Percentiles rank a stretch among this genome's conserved stretches.
phyloP scores from a whole-genome alignment of 1,140 invertebrate species.

The Chionoecetes opilio region DNA sequence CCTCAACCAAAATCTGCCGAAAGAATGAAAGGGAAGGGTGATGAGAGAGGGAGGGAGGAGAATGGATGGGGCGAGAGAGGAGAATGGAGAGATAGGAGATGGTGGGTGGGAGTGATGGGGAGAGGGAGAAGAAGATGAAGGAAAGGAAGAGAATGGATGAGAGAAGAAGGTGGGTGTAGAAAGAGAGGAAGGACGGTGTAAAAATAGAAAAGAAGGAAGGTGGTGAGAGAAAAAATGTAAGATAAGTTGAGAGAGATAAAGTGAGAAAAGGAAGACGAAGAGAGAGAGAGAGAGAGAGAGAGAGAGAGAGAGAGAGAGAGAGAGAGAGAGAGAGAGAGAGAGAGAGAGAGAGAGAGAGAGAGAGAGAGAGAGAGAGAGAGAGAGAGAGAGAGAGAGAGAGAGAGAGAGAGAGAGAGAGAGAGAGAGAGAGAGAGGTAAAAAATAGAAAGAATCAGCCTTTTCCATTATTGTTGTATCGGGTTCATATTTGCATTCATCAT shows the following conservation, averaged over 20 bases:
- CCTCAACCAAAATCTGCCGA: neutral
- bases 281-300: neutral
- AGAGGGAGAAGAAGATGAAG: too few species aligned
- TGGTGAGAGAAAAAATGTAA: too few species aligned
- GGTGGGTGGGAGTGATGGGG: too few species aligned
- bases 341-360: slow-evolving; percentile 1
- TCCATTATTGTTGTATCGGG: neutral
- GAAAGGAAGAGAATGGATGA: too few species aligned
- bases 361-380: slow-evolving; percentile 1
- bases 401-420: slow-evolving; percentile 2
- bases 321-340: neutral
- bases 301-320: neutral
- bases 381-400: slow-evolving; percentile 25
- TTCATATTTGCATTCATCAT: neutral
- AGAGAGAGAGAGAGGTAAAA: neutral
- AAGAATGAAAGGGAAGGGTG: neutral
- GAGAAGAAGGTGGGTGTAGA: too few species aligned
- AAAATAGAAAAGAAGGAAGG: too few species aligned
- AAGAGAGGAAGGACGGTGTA: too few species aligned
- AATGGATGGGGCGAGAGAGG: too few species aligned
- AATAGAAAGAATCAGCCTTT: neutral
- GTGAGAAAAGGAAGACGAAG: too few species aligned
- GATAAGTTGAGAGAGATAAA: too few species aligned
- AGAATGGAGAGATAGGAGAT: too few species aligned
- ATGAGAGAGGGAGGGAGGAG: neutral